Conservation (phyloP, 2,888 invertebrate genomes). For the Pediacus dermestoides region DNA sequence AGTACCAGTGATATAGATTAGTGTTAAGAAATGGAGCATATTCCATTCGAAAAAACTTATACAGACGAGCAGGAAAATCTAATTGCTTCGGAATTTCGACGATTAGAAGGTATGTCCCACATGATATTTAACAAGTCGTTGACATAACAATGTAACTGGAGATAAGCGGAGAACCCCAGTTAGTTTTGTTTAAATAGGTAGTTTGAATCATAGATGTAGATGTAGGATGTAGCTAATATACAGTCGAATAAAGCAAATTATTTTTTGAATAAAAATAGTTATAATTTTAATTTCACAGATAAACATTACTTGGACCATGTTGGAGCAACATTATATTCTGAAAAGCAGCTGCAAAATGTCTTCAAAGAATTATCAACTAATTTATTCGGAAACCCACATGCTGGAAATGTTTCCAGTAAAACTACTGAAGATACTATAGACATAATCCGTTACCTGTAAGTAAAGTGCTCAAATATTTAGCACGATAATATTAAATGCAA, state of each 20-base stretch:
- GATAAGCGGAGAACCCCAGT: too few species aligned
- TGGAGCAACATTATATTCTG: slow-evolving; percentile 78
- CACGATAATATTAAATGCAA: slow-evolving; percentile 6
- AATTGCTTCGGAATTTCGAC: slow-evolving; percentile 33
- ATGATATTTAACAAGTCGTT: too few species aligned
- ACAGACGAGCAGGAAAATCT: slow-evolving; percentile 26
- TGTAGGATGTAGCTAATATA: too few species aligned
- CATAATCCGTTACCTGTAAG: slow-evolving; percentile 71
- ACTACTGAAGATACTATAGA: slow-evolving; percentile 81
- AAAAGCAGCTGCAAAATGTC: slow-evolving; percentile 65
- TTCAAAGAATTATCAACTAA: slow-evolving; percentile 65
- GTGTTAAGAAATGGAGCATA: too few species aligned
- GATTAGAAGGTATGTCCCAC: slow-evolving; percentile 37
- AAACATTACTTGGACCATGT: slow-evolving; percentile 86
- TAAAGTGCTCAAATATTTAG: slow-evolving; percentile 10
- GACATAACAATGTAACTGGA: too few species aligned
- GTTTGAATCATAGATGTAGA: too few species aligned
- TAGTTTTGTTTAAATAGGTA: too few species aligned
- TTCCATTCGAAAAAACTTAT: slow-evolving; percentile 20
- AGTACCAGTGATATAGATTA: too few species aligned
- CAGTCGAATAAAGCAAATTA: too few species aligned
- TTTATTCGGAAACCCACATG: slow-evolving; percentile 89
- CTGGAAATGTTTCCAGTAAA: slow-evolving; percentile 66
- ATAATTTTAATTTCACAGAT: slow-evolving; percentile 51
- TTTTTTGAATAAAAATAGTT: slow-evolving; percentile 7